Conservation (phyloP, 2,113 vertebrate species). For the Myotis davidii region DNA sequence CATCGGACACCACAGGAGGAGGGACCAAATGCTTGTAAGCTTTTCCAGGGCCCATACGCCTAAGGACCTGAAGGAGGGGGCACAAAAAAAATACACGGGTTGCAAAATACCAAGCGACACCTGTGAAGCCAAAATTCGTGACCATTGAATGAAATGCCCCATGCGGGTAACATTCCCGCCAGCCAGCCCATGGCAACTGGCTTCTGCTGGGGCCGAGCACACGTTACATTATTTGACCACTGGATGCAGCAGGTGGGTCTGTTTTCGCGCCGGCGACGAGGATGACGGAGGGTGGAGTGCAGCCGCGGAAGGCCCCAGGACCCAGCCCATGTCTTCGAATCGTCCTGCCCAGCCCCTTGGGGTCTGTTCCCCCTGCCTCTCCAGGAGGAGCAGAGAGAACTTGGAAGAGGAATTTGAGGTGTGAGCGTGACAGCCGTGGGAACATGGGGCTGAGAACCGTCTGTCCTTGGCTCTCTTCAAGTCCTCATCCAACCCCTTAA, state of each 20-base stretch:
- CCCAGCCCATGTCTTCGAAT: not conserved
- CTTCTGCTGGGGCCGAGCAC: not conserved
- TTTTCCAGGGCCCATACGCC: not conserved
- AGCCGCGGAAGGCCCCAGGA: not conserved
- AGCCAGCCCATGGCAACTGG: not conserved
- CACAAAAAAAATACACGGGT: not conserved
- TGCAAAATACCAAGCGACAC: not conserved
- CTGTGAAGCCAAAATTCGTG: not conserved
- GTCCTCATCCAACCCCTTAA: not conserved
- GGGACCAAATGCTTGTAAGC: not conserved
- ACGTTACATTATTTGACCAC: not conserved
- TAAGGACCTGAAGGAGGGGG: not conserved
- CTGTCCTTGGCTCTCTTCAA: not conserved
- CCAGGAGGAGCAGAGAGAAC: not conserved
- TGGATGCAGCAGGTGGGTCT: not conserved
- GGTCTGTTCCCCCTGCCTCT: not conserved
- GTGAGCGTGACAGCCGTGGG: fast-evolving
- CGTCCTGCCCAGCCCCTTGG: not conserved
- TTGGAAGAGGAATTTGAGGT: not conserved
- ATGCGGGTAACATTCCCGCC: not conserved
- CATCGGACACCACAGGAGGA: not conserved
- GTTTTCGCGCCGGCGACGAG: not conserved
- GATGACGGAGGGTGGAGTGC: not conserved
- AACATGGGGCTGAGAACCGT: fast-evolving
- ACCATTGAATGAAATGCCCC: not conserved